These are phyloP conservation scores for Noctua fimbriata DNA, from an alignment of 2,888 invertebrate genomes.

Conservation along the genomic window DNA sequence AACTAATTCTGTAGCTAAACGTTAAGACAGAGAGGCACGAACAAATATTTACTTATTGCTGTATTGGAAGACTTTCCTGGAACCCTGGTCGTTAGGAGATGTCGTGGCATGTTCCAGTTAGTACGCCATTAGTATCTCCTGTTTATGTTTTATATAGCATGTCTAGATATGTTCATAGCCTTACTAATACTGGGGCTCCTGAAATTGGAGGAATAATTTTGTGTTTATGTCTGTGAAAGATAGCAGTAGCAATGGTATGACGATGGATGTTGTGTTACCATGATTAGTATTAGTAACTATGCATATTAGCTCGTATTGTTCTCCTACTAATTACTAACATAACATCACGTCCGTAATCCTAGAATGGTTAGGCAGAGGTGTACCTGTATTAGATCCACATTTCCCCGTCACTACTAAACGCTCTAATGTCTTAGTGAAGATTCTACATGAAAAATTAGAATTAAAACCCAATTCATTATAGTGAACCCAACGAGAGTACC, in stretches of 20 bases:
- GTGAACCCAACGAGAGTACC: slow-evolving; percentile 6
- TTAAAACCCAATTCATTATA: slow-evolving; percentile 12
- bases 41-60: slow-evolving; percentile 59
- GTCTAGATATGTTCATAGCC: slow-evolving; percentile 36
- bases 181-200: slow-evolving; percentile 2
- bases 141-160: slow-evolving; percentile 48
- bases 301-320: not conserved
- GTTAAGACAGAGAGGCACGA: slow-evolving; percentile 34
- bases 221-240: not conserved
- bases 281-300: not conserved
- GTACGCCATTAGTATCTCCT: slow-evolving; percentile 59
- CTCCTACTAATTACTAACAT: not conserved
- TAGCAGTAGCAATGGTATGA: too few relatives aligned
- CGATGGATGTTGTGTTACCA: not conserved
- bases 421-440: not conserved
- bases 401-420: not conserved
- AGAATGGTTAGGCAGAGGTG: not conserved
- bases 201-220: slow-evolving; percentile 4
- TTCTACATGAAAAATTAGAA: slow-evolving; percentile 3
- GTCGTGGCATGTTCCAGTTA: slow-evolving; percentile 64
- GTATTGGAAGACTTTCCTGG: slow-evolving; percentile 62
- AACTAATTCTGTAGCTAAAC: slow-evolving; percentile 57
- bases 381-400: not conserved
- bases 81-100: slow-evolving; percentile 61
- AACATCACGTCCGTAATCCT: not conserved